These are phyloP conservation scores for Chloropsis cyanopogon DNA, from an alignment of 2,113 vertebrate genomes.

Conservation along the genomic window DNA sequence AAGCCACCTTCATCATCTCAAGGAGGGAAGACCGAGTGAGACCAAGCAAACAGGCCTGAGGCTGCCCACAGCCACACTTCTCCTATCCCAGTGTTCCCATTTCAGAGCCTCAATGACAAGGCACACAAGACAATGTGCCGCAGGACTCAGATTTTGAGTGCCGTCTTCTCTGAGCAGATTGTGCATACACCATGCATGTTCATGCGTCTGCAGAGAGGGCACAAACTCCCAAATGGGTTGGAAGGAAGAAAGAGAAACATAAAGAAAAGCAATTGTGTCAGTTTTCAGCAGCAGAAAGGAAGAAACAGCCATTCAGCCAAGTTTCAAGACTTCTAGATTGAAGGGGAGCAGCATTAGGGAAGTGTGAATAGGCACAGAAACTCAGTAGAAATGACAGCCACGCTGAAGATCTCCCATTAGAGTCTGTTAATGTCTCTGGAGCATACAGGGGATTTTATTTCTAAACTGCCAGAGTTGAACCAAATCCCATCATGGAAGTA, in stretches of 20 bases:
- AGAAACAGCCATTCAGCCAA: background rate
- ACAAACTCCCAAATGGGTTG: background rate
- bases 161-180: background rate
- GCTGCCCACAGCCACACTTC: background rate
- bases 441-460: background rate
- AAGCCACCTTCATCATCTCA: rapidly evolving
- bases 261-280: background rate
- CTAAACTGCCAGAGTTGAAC: background rate
- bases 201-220: background rate
- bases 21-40: background rate
- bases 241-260: background rate
- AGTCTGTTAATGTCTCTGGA: background rate
- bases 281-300: background rate
- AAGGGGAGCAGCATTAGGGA: background rate
- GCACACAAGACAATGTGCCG: rapidly evolving
- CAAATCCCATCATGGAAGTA: background rate
- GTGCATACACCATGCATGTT: rapidly evolving
- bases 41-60: background rate
- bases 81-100: background rate
- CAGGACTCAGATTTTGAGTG: rapidly evolving
- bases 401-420: background rate
- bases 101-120: background rate
- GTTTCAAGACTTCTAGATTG: background rate
- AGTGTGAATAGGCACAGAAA: background rate
- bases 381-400: background rate